These are phyloP conservation scores for Coptotermes formosanus DNA, from an alignment of 1,140 invertebrate species.

Conservation along the genomic window DNA sequence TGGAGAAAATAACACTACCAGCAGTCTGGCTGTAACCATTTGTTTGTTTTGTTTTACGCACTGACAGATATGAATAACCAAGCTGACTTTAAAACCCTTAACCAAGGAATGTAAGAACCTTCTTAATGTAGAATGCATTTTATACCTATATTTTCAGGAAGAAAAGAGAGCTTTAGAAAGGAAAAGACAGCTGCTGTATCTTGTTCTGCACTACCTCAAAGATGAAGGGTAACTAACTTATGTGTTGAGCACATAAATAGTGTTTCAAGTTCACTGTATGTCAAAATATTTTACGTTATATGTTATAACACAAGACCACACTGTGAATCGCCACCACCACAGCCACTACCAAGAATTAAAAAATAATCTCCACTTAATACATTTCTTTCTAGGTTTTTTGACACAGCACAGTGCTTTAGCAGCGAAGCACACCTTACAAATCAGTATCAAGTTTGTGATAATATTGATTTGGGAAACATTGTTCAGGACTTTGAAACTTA, in stretches of 20 bases:
- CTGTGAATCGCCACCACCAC: too few species aligned
- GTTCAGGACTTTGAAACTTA: conserved; percentile 86
- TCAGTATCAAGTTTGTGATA: conserved; percentile 81
- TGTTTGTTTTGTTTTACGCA: too few species aligned
- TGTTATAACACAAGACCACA: too few species aligned
- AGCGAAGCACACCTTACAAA: conserved; percentile 68
- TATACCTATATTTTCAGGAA: conserved; percentile 48
- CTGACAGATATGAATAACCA: too few species aligned
- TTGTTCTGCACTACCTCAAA: conserved; percentile 72
- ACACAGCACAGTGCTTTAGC: conserved; percentile 59
- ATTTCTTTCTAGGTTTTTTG: conserved; percentile 51
- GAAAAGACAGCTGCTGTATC: conserved; percentile 71
- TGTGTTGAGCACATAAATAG: not conserved
- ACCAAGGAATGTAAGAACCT: too few species aligned
- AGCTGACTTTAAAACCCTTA: too few species aligned
- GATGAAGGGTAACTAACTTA: conserved; percentile 62
- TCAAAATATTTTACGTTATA: not conserved
- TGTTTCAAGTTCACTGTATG: not conserved
- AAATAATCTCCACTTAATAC: not conserved
- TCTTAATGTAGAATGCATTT: not conserved
- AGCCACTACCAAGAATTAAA: too few species aligned
- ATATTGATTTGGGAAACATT: conserved; percentile 84
- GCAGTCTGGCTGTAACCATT: too few species aligned
- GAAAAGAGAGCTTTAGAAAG: conserved; percentile 61
- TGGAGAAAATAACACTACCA: too few species aligned